Evolutionary conservation across 2,113 vertebrate genomes (phyloP).

Genomic region (Sprattus sprattus): DNA sequence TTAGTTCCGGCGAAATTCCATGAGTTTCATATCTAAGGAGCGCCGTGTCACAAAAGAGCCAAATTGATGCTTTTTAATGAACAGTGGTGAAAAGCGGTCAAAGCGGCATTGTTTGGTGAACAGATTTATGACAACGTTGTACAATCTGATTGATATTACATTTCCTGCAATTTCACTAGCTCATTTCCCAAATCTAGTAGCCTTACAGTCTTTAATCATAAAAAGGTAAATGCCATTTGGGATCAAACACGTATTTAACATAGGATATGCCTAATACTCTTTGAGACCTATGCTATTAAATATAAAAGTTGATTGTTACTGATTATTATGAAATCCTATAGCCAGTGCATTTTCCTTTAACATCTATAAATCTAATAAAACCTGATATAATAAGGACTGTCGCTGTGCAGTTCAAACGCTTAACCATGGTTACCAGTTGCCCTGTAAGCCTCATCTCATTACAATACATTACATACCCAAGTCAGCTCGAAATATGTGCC

Average conservation of each 20-base stretch:
- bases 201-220: background rate
- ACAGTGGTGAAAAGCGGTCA: constrained; percentile 34
- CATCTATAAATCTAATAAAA: background rate
- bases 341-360: background rate
- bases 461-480: background rate
- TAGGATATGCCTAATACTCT: background rate
- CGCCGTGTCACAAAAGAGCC: constrained; percentile 54
- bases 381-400: background rate
- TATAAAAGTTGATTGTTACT: background rate
- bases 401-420: background rate
- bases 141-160: background rate
- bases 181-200: background rate
- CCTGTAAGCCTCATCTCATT: background rate
- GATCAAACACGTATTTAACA: background rate
- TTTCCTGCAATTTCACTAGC: background rate
- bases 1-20: constrained; percentile 70
- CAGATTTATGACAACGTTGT: background rate
- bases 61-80: constrained; percentile 64
- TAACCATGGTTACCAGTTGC: background rate
- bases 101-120: background rate
- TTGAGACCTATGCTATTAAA: no score
- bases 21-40: constrained; percentile 72
- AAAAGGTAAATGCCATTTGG: background rate
- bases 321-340: background rate
- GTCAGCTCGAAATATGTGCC: background rate